Conservation (phyloP, 1,140 invertebrate genomes). For the Orchestia grillus region DNA sequence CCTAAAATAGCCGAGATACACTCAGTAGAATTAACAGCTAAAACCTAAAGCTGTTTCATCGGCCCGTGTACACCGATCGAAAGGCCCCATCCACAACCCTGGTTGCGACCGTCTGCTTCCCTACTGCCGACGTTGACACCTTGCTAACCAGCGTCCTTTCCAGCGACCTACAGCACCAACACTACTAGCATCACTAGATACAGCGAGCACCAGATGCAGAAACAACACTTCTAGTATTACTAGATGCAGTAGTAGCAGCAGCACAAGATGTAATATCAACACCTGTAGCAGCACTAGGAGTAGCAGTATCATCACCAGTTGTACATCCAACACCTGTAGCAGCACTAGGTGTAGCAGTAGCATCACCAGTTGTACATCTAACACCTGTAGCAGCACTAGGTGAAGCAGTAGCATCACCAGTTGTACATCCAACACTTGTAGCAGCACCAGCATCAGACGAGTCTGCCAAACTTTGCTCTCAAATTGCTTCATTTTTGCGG, state of each 20-base stretch:
- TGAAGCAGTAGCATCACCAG: no score
- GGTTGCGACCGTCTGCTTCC: no score
- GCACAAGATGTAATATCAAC: background rate
- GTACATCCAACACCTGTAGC: no score
- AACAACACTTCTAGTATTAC: no score
- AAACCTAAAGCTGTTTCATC: background rate
- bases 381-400: no score
- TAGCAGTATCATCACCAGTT: background rate
- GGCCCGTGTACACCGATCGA: background rate
- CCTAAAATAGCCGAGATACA: no score
- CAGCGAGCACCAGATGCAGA: no score
- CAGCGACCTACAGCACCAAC: background rate
- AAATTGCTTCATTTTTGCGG: background rate
- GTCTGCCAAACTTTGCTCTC: background rate
- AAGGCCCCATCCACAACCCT: background rate
- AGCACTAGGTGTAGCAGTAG: no score
- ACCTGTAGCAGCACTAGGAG: background rate
- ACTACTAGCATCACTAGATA: background rate
- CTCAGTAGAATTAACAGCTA: background rate
- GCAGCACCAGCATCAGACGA: background rate
- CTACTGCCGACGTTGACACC: background rate
- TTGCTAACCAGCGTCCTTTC: background rate
- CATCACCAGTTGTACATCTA: no score
- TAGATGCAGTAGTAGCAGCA: no score
- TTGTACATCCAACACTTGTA: no score